A percentile compares a stretch with the other conserved stretches of the same genome.
phyloP scores from a whole-genome alignment of 2,797 vertebrate genomes.

The Acridotheres tristis region DNA sequence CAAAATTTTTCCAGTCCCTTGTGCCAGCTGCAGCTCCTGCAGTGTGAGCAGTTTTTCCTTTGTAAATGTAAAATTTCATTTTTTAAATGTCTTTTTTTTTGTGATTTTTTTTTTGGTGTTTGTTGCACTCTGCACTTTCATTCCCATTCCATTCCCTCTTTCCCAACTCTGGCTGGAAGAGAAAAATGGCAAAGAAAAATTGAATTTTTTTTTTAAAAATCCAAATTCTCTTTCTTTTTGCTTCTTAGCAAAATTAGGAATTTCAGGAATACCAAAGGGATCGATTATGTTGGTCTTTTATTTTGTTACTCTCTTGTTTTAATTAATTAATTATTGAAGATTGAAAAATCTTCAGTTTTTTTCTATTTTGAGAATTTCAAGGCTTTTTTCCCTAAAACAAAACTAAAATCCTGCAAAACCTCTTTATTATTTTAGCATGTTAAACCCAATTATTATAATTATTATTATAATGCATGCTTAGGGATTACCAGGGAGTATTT shows the following conservation, averaged over 20 bases:
- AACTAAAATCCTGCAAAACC: neutral
- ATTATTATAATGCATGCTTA: neutral
- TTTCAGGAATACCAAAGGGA: neutral
- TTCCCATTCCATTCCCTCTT: neutral
- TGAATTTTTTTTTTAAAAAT: neutral
- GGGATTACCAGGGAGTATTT: neutral
- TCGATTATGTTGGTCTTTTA: neutral
- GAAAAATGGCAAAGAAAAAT: neutral
- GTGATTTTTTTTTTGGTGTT: neutral
- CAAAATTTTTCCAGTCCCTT: neutral
- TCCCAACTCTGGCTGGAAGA: neutral
- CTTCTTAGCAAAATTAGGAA: neutral
- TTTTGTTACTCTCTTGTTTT: neutral
- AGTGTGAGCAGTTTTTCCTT: neutral
- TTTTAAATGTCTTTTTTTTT: neutral
- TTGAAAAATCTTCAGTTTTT: neutral
- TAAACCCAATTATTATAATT: neutral
- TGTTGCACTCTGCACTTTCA: slow-evolving; percentile 58
- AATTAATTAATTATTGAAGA: neutral
- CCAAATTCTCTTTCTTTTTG: neutral
- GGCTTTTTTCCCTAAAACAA: neutral
- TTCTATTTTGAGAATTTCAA: neutral
- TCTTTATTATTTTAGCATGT: neutral
- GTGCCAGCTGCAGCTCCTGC: neutral
- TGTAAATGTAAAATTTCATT: fast-evolving